phyloP scores from a whole-genome alignment of 2,888 invertebrate genomes.

The Odontomyia ornata region DNA sequence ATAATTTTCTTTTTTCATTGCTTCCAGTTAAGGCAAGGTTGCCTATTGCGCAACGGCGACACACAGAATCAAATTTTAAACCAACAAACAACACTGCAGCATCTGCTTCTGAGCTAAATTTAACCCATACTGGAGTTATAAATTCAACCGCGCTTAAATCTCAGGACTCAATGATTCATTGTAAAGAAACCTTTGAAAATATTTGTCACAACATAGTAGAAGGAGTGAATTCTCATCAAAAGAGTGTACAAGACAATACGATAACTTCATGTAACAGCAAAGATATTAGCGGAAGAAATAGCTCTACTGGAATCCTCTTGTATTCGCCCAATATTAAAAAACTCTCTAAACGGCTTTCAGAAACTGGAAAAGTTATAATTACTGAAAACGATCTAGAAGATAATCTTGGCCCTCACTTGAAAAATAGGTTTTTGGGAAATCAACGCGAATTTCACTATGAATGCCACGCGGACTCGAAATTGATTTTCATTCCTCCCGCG shows the following conservation, averaged over 20 bases:
- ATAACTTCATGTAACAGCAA: not conserved
- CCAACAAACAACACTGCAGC: not conserved
- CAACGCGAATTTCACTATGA: conserved; percentile 6
- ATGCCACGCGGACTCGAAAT: conserved; percentile 23
- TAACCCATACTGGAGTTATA: not conserved
- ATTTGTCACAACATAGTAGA: not conserved
- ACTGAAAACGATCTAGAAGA: conserved; percentile 25
- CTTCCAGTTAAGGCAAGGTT: too few species aligned
- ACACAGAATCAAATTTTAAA: not conserved
- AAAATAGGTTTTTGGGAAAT: conserved; percentile 37
- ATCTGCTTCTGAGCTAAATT: not conserved
- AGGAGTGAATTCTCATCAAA: not conserved
- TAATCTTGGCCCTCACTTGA: conserved; percentile 17
- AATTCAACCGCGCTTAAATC: conserved; percentile 41
- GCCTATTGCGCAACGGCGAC: too few species aligned
- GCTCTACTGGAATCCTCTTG: not conserved
- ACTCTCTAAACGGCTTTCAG: not conserved
- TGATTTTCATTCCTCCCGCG: conserved; percentile 42
- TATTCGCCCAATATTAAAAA: not conserved
- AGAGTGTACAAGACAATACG: not conserved
- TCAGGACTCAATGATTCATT: conserved; percentile 26
- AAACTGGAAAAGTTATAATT: conserved; percentile 14
- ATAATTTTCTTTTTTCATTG: too few species aligned
- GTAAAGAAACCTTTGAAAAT: conserved; percentile 3
- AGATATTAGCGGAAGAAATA: not conserved